Base-by-base conservation (phyloP, 2,113 vertebrate species). In the Leucosticte australis region DNA sequence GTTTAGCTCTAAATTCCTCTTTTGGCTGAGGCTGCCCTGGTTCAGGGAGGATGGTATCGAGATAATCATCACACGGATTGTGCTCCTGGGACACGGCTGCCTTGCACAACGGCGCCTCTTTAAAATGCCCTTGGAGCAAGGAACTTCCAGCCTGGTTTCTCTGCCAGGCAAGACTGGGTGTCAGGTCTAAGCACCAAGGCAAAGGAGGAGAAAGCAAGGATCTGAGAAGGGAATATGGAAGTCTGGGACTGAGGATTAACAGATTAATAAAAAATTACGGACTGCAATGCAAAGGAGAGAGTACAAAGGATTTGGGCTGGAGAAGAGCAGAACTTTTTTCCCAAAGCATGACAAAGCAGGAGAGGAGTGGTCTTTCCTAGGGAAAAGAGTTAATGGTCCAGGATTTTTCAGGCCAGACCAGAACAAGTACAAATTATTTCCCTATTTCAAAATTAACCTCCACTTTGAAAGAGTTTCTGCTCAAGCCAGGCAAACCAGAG, bases 1-100 rank as follows among this genome's bases (percentile, higher is more conserved):
- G 95, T 97, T 93, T 94, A 95, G 91, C 86, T 96, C 92, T 69
- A 91, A 95, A 93, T 91, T 94, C 39, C 56, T 89, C 87, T 68
- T 82, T 71, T 76, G 92, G 95, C 91, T 96, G 71, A 50, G 83
- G 81, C 83, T 96, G 27, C 82, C 62, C 78, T 70, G 71, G 83
- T 91, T 94, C 89, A 90, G 71, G 9, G 79, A 93, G 93, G 70
- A 95, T 87, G 92, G 91, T 90, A 90, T 84, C 2, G 1, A 92
- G 93, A 95, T 95, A 95, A 95, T 78, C 90, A 95, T 93, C 94
- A 6, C 17, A 4, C 2, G 63, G 92, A 95, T 92, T 92, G 83
- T 89, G 41, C 63, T 96, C 89, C 89, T 87, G 87, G 46, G 92
- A n/a, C 69, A 47, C 53, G 74, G 55, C 50, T 90, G 39, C 1